A percentile compares a stretch with the other conserved stretches of the same genome.
phyloP scores from a whole-genome alignment of 2,888 invertebrate species.

The Bellardia bayeri region DNA sequence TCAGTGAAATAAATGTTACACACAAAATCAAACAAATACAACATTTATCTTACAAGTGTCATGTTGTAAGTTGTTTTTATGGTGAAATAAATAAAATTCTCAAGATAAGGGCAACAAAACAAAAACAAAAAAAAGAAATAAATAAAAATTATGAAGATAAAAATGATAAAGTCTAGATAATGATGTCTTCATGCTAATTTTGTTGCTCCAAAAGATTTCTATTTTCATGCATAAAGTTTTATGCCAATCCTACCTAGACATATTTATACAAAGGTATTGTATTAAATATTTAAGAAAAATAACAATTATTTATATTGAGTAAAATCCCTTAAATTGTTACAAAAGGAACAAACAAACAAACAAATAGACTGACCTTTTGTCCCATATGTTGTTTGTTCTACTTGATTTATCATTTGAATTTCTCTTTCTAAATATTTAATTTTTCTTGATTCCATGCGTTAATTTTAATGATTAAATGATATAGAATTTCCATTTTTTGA shows the following conservation, averaged over 20 bases:
- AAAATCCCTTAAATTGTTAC: constrained; percentile 3
- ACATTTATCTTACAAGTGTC: constrained; percentile 3
- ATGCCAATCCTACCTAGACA: too few species aligned
- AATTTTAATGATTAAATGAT: constrained; percentile 51
- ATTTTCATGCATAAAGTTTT: too few species aligned
- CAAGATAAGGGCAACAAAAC: background rate
- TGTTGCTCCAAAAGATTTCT: background rate
- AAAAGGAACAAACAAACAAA: background rate
- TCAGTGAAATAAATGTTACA: background rate
- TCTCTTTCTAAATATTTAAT: background rate
- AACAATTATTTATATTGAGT: constrained; percentile 37
- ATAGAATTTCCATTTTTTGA: constrained; percentile 45
- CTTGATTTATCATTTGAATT: constrained; percentile 7
- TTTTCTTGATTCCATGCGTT: constrained; percentile 50
- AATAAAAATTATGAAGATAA: background rate
- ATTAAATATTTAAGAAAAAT: background rate
- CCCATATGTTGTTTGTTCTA: background rate
- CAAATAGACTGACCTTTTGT: constrained; percentile 32
- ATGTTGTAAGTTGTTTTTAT: background rate
- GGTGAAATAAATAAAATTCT: constrained; percentile 7
- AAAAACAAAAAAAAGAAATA: background rate
- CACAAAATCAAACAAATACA: background rate
- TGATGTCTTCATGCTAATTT: constrained; percentile 22
- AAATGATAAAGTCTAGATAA: constrained; percentile 4
- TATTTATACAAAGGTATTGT: too few species aligned